These are phyloP conservation scores for Falco punctatus DNA, from an alignment of 2,113 vertebrate genomes.

Conservation along the genomic window DNA sequence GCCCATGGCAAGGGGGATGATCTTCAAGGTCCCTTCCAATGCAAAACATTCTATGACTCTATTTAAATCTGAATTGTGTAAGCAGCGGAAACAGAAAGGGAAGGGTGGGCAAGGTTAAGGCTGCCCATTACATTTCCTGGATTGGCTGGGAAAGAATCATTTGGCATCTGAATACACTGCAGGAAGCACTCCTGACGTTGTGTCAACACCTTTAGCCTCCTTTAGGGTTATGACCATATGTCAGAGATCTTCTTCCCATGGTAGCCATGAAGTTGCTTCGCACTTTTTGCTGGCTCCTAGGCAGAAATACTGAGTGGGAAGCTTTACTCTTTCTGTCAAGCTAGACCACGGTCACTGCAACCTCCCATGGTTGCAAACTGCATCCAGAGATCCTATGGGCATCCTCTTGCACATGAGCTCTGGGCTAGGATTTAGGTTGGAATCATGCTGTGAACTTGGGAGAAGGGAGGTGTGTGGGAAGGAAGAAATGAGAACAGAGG, in stretches of 20 bases:
- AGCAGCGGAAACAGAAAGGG: not conserved
- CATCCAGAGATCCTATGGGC: not conserved
- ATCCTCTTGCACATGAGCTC: not conserved
- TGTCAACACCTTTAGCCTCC: not conserved
- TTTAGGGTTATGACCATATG: not conserved
- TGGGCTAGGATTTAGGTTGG: not conserved
- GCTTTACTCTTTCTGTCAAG: not conserved
- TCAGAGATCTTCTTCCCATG: not conserved
- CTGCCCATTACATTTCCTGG: not conserved
- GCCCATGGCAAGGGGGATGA: too few relatives aligned
- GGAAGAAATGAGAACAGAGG: slow-evolving; percentile 31
- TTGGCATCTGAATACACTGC: not conserved
- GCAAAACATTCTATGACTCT: not conserved
- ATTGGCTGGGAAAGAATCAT: not conserved
- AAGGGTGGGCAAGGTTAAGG: not conserved
- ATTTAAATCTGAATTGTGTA: not conserved
- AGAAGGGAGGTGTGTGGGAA: slow-evolving; percentile 13
- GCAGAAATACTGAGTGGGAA: not conserved
- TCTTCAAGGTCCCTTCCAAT: too few relatives aligned
- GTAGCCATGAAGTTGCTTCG: not conserved
- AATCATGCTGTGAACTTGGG: not conserved
- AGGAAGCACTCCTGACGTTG: not conserved
- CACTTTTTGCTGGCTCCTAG: not conserved
- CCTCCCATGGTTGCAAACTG: not conserved
- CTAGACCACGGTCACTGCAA: not conserved